Conservation (phyloP, 2,888 invertebrate genomes). For the Tenthredo amoena region DNA sequence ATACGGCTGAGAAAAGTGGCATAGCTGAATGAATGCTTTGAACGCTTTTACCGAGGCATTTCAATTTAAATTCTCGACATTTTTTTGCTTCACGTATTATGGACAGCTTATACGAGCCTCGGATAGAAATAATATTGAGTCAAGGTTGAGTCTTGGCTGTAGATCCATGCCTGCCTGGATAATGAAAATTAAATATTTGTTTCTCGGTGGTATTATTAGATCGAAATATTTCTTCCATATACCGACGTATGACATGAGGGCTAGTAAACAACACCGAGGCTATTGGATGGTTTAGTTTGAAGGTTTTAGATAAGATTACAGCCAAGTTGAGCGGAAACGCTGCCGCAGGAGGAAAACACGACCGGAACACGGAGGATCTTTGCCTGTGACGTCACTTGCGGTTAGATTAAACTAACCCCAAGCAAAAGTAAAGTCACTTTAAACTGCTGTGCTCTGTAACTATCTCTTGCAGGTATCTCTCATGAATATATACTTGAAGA, state of each 20-base stretch:
- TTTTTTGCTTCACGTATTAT: slow-evolving; percentile 7
- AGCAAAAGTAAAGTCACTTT: slow-evolving; percentile 41
- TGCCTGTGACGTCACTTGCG: not conserved
- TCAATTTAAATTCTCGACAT: slow-evolving; percentile 18
- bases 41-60: not conserved
- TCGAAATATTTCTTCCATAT: not conserved
- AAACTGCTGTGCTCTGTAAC: slow-evolving; percentile 9
- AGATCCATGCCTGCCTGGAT: slow-evolving; percentile 5
- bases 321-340: not conserved
- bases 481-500: slow-evolving; percentile 36
- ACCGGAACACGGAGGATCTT: not conserved
- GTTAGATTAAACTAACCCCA: slow-evolving; percentile 40
- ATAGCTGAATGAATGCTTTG: slow-evolving; percentile 28
- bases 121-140: slow-evolving; percentile 2
- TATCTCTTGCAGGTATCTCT: slow-evolving; percentile 35
- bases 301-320: slow-evolving; percentile 38
- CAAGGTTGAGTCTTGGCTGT: not conserved
- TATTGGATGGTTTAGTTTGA: slow-evolving; percentile 11
- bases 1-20: slow-evolving; percentile 23
- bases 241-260: not conserved
- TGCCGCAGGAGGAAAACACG: slow-evolving; percentile 1
- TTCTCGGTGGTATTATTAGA: not conserved
- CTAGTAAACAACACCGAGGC: slow-evolving; percentile 9
- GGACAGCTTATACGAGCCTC: not conserved
- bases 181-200: not conserved